Base-by-base conservation (phyloP, 2,113 vertebrate genomes). In the Ranitomeya imitator region DNA sequence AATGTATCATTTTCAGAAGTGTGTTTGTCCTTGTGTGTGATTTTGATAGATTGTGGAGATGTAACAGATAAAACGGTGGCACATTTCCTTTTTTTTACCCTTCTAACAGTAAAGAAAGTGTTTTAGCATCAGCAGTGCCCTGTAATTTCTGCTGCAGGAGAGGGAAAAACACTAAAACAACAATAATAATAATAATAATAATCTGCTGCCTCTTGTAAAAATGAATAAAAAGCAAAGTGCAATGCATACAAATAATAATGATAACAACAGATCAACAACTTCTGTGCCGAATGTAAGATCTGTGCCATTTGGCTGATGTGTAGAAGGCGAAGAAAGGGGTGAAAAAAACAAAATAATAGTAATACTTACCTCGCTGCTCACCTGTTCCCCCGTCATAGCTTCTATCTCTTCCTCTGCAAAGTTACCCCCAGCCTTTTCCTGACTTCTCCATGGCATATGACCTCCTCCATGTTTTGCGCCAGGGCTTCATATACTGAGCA, bases 1-100 rank as follows among this genome's bases (percentile, higher is more conserved):
- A 81, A 37, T 16, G 0, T 37, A 4, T 60, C 9, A 5, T 61
- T 31, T 60, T 37, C 87, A 31, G 57, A 81, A 11, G 57, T 61
- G 26, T 59, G 55, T 61, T 60, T 81, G 79, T 61, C 79, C 79
- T 81, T 61, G 79, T 61, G 79, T 60, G 16, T 81, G 23, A 23
- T 55, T 26, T 37, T 81, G 57, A 60, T 57, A 59, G 57, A 60
- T 81, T 81, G 55, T 89, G 89, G 86, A 88, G 91, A 89, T 87
- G 83, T 21, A 45, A 0, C 0, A 86, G 59, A 77, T 73, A 63
- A 81, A 89, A 67, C 83, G 90, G 51, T 14, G 1, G 11, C 54
- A 59, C 13, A 21, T 79, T 79, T 57, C 57, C 54, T 79, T 79
- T 55, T 79, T 21, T 54, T 57, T 79, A 57, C 57, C 54, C 57